Evolutionary conservation across 2,888 invertebrate genomes (phyloP), one percentile per base, ranked within the genome.

Genomic region (Sesamia inferens): DNA sequence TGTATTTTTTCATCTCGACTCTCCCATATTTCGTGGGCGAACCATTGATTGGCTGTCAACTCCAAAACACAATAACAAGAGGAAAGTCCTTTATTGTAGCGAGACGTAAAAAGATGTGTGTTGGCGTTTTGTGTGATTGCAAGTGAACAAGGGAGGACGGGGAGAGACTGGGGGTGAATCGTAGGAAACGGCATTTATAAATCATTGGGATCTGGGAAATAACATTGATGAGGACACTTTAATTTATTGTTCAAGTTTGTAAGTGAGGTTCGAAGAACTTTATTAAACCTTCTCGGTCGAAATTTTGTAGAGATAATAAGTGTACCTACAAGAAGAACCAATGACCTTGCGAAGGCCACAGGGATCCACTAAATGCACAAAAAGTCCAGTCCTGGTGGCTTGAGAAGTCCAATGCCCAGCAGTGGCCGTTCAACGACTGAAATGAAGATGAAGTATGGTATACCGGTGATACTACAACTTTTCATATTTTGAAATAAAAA

Each of bases 11-110:
- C 85, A 84, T 88, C 83, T 77, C 86, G 71, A 72, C 71, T 79
- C 79, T 74, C 77, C 84, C 83, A 88, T 88, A 89, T 90, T 91
- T 89, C 81, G 81, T 78, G 66, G 74, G 78, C 78, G 78, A 76
- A 72, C 86, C 89, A 87, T 88, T 92, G 91, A 92, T 91, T 92
- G 92, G 88, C 87, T 90, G 92, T 88, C 90, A 90, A 86, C 78
- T 85, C 82, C 87, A 88, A 87, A 85, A 88, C 87, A 88, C 88
- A 89, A 90, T 89, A 89, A 90, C 90, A 87, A 82, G 72, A 83
- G 83, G 76, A 81, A 86, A 86, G 85, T 87, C 81, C 82, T 89
- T 84, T 88, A 88, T 88, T 89, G 89, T 88, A 80, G 84, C 84
- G 85, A 79, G 83, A 88, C 85, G 84, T 81, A 81, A 89, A 90